A percentile compares a stretch with the other conserved stretches of the same genome.
Evolutionary conservation across 2,888 invertebrate species (phyloP).

Genomic region (Andrena marginata): DNA sequence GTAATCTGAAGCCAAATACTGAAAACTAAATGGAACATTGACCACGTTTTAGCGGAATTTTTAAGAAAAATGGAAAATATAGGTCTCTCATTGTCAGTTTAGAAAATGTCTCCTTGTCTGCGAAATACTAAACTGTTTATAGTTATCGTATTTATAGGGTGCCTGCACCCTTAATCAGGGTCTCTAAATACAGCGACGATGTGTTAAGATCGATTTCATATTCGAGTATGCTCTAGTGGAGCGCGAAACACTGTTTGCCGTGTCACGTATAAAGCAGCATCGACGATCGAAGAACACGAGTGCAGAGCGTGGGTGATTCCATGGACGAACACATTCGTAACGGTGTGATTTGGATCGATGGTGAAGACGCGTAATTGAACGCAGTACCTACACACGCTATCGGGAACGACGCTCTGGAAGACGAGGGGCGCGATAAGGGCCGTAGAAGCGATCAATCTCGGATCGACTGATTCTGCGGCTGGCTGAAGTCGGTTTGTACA

Average conservation of each 20-base stretch:
- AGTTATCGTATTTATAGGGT: too few species aligned
- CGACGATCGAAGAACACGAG: constrained; percentile 10
- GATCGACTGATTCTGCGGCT: constrained; percentile 54
- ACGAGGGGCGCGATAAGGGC: constrained; percentile 28
- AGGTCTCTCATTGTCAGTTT: too few species aligned
- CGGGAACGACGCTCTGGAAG: constrained; percentile 6
- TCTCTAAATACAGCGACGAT: background rate
- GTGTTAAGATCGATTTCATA: constrained; percentile 35
- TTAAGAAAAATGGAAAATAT: too few species aligned
- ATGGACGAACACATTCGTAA: constrained; percentile 6
- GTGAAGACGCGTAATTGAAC: constrained; percentile 29
- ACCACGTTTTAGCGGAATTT: too few species aligned
- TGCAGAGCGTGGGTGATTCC: constrained; percentile 5
- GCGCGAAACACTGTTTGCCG: background rate
- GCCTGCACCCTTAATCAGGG: too few species aligned
- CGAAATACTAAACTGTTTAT: too few species aligned
- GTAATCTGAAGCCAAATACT: background rate
- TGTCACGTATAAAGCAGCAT: constrained; percentile 25
- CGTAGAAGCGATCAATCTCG: constrained; percentile 51
- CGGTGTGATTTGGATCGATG: background rate
- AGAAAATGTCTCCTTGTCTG: too few species aligned
- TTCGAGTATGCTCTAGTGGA: constrained; percentile 21
- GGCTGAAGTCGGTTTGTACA: constrained; percentile 36
- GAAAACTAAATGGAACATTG: too few species aligned
- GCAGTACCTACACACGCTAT: background rate